Evolutionary conservation across 2,797 vertebrate genomes (phyloP).

Genomic region (Lagocephalus sceleratus): DNA sequence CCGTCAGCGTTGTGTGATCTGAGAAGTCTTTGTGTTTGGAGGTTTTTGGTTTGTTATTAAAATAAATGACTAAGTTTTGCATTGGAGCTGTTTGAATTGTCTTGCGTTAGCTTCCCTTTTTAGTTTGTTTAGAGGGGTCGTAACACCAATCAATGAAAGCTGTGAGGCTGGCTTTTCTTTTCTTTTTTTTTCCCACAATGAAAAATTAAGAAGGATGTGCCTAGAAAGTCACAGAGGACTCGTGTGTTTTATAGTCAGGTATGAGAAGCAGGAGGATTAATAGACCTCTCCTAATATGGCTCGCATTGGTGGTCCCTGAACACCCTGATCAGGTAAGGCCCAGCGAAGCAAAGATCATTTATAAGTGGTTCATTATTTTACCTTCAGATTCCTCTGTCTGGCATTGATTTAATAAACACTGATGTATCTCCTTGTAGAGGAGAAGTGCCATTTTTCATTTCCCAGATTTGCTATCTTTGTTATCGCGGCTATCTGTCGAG

Average conservation of each 20-base stretch:
- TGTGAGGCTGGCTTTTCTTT: constrained; percentile 43
- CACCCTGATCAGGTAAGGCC: constrained; percentile 78
- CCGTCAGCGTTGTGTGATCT: too few species aligned
- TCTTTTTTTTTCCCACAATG: constrained; percentile 27
- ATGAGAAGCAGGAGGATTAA: constrained; percentile 79
- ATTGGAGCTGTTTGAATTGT: too few species aligned
- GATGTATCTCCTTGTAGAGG: constrained; percentile 86
- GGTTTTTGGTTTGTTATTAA: too few species aligned
- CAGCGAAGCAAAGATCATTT: constrained; percentile 87
- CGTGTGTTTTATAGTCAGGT: constrained; percentile 75
- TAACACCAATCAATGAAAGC: constrained; percentile 78
- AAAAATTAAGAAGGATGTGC: constrained; percentile 80
- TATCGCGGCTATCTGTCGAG: constrained; percentile 71
- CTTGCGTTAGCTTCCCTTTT: too few species aligned
- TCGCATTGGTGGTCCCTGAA: constrained; percentile 74
- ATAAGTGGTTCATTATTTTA: constrained; percentile 95
- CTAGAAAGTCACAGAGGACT: constrained; percentile 77
- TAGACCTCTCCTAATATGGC: constrained; percentile 78
- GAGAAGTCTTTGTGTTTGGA: too few species aligned
- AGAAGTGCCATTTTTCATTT: constrained; percentile 81
- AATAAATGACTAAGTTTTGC: too few species aligned
- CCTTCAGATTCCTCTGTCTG: constrained; percentile 84
- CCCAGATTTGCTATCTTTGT: constrained; percentile 76
- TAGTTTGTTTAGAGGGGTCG: too few species aligned
- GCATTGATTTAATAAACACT: constrained; percentile 92